phyloP scores from a whole-genome alignment of 2,888 invertebrate species.

The Atethmia centrago region DNA sequence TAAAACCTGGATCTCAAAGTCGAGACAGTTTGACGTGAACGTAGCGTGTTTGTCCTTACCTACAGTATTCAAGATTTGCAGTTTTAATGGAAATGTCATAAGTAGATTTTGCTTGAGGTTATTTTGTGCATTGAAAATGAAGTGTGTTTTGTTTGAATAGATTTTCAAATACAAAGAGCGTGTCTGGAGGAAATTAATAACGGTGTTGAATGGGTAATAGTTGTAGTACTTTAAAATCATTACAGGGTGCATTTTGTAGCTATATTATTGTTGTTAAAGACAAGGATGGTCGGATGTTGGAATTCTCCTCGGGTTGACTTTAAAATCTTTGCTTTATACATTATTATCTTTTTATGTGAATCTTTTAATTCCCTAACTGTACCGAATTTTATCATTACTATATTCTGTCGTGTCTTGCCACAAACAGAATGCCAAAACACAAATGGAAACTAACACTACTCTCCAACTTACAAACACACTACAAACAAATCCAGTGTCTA shows the following conservation, averaged over 20 bases:
- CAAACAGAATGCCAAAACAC: not conserved
- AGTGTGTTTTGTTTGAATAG: slow-evolving; percentile 31
- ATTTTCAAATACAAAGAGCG: slow-evolving; percentile 24
- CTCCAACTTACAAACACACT: slow-evolving; percentile 4
- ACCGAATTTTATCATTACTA: no score
- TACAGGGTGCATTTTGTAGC: not conserved
- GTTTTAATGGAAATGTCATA: slow-evolving; percentile 67
- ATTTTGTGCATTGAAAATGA: slow-evolving; percentile 41
- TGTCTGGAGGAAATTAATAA: not conserved
- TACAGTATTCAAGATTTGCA: slow-evolving; percentile 59
- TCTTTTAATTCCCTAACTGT: no score
- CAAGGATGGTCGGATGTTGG: no score
- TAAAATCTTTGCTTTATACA: no score
- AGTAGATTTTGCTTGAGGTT: slow-evolving; percentile 53
- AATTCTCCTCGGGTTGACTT: no score
- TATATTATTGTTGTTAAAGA: no score
- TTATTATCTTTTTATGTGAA: not conserved
- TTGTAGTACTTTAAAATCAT: not conserved
- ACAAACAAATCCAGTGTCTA: slow-evolving; percentile 56
- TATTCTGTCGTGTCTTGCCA: no score
- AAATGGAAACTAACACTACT: slow-evolving; percentile 11
- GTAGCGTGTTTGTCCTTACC: slow-evolving; percentile 82
- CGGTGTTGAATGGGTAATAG: not conserved
- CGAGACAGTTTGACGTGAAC: slow-evolving; percentile 84
- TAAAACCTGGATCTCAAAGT: slow-evolving; percentile 84